Evolutionary conservation across 2,888 invertebrate genomes (phyloP), one percentile per base, ranked within the genome.

Genomic region (Quadroppia sp.): DNA sequence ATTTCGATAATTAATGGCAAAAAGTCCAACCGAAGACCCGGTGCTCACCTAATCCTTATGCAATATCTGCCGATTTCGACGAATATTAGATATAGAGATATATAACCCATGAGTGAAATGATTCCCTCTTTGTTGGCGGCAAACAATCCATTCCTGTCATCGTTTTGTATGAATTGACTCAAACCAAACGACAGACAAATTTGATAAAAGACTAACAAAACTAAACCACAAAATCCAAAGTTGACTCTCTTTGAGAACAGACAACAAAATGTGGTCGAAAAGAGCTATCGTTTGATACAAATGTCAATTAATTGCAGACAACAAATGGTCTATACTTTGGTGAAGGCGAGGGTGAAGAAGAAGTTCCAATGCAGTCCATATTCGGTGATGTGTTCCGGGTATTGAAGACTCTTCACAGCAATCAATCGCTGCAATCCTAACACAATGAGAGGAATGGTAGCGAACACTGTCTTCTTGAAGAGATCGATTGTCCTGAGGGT

Each of bases 281-380:
- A 80, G 0, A 92, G 81, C 83, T 72, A 40, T 69, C 7, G 71
- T 23, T 17, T 64, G 15, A 36, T 64, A 36, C 15, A 15, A 64
- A 20, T 9, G 15, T n/a, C 2, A 74, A 32, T 20, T 23, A 56
- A 28, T 11, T 40, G 6, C 56, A 15, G 53, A 36, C 17, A 36
- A 70, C 7, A 40, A 36, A 32, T 77, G 78, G 36, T 36, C 36
- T 36, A 36, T 4, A 85, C 85, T 81, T 92, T 94, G 23, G 93
- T 89, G 53, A 89, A 83, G 2, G 92, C 94, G 74, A 99, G 83
- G 0, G 96, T 97, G 78, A 95, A 89, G 82, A 98, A 99, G 82
- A 99, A 99, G 83, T 99, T 99, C 92, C 97, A 95, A 82, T 99
- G 97, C 0, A 89, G 86, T 0, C 99, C 99, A 85, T 99, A 99